Conservation (phyloP, 1,140 invertebrate genomes). For the Littorina saxatilis region DNA sequence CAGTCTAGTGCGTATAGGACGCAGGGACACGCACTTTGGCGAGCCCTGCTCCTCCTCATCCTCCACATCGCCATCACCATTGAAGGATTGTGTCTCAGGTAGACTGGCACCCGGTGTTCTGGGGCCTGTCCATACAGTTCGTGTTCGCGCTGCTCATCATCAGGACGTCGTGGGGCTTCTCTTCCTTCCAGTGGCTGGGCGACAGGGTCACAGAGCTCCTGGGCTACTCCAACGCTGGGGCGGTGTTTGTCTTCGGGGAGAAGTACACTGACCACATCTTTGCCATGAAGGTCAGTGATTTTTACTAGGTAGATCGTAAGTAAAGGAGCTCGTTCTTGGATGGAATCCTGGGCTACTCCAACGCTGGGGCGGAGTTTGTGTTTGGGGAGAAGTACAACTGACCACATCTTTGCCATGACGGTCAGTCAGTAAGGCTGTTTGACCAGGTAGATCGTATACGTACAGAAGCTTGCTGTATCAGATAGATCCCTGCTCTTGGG, state of each 20-base stretch:
- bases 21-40: no score
- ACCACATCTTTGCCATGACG: slow-evolving; percentile 69
- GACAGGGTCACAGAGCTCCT: slow-evolving; percentile 84
- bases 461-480: slow-evolving; percentile 63
- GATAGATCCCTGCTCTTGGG: no score
- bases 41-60: no score
- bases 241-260: slow-evolving; percentile 89
- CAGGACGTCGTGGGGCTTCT: slow-evolving; percentile 86
- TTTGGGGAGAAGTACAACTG: slow-evolving; percentile 82
- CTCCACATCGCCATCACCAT: no score
- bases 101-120: slow-evolving; percentile 70
- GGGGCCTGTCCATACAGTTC: slow-evolving; percentile 90
- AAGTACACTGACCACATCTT: slow-evolving; percentile 63
- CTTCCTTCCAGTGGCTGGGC: slow-evolving; percentile 87
- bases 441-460: background rate
- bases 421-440: slow-evolving; percentile 44
- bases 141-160: slow-evolving; percentile 89
- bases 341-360: slow-evolving; percentile 88
- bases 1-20: no score
- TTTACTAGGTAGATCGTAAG: background rate
- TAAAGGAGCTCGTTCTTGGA: no score
- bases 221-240: slow-evolving; percentile 85
- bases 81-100: slow-evolving; percentile 60
- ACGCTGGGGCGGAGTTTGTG: slow-evolving; percentile 87
- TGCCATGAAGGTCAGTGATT: slow-evolving; percentile 61